Evolutionary conservation across 1,140 invertebrate species (phyloP).

Genomic region (Trichoplusia ni): DNA sequence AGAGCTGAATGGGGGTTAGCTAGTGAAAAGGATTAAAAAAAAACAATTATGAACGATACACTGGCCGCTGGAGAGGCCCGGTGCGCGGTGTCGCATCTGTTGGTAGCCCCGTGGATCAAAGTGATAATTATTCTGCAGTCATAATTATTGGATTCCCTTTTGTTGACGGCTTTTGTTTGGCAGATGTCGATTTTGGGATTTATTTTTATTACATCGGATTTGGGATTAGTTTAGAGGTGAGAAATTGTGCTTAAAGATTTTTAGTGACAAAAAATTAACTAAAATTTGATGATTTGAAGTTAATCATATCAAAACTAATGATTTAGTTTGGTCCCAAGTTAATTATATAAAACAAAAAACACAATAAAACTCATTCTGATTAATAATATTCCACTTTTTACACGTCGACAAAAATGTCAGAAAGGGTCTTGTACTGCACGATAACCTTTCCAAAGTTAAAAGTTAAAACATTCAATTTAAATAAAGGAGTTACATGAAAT

Average conservation of each 20-base stretch:
- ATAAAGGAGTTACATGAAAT: constrained; percentile 30
- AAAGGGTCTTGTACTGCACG: too few relatives aligned
- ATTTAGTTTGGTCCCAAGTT: too few relatives aligned
- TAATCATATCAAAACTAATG: too few relatives aligned
- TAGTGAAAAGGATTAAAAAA: constrained; percentile 67
- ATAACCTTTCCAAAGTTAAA: too few relatives aligned
- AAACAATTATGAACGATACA: constrained; percentile 79
- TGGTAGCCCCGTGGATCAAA: constrained; percentile 70
- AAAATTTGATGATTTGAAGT: too few relatives aligned
- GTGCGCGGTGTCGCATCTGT: constrained; percentile 75
- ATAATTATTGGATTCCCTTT: constrained; percentile 76
- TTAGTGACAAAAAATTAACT: too few relatives aligned
- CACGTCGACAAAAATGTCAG: too few relatives aligned
- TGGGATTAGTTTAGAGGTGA: background rate
- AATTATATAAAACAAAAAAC: too few relatives aligned
- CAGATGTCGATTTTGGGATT: constrained; percentile 43
- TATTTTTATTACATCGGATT: background rate
- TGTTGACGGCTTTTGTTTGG: constrained; percentile 31
- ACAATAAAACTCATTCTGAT: too few relatives aligned
- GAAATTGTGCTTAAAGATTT: background rate
- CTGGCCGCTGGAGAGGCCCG: constrained; percentile 73
- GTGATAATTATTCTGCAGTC: constrained; percentile 76
- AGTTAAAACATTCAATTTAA: constrained; percentile 33
- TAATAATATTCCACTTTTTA: background rate
- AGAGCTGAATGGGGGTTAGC: constrained; percentile 70